Base-by-base conservation (phyloP, 2,888 invertebrate species). In the Mimas tiliae region DNA sequence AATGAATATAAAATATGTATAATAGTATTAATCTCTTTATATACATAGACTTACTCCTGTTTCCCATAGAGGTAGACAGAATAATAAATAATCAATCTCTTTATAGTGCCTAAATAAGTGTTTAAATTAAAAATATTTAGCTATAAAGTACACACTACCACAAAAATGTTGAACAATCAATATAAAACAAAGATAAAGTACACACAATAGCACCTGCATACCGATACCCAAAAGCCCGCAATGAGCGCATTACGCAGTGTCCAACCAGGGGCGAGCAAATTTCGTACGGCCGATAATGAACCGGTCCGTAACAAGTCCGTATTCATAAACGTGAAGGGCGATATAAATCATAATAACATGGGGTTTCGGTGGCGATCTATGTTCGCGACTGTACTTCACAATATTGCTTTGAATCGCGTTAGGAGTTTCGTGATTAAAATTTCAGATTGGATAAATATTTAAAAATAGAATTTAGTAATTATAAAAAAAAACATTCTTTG, bases 301-400 rank as follows among this genome's bases (percentile, higher is more conserved):
- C 81, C 85, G 77, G 73, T 74, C 83, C 82, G 88, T 89, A 90
- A 91, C 93, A 93, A 93, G 92, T 91, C 86, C 76, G 89, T 89
- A 90, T 91, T 92, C 92, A 93, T 91, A 91, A 89, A 84, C 86
- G 87, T 76, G 83, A 88, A 89, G 91, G 91, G 90, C 82, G 85
- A 78, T 78, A 88, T 92, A 90, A 92, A 93, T 93, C 91, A 92
- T 67, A 48, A 63, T 48, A 45, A 16, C n/a, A 9, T 33, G 38
- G 33, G 38, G 27, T 27, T 64, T 16, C 6, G 33, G 4, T 42
- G 33, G 16, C 19, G 55, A 55, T 50, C 2, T 19, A 34, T 19
- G 48, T 14, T 33, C 55, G 38, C 19, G 50, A 38, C 38, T 64
- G 51, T 50, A 63, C n/a, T 48, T 33, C 45, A 48, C n/a, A 48